Evolutionary conservation across 2,888 invertebrate species (phyloP), one percentile per base, ranked within the genome.

Genomic region (Cetonia aurata): DNA sequence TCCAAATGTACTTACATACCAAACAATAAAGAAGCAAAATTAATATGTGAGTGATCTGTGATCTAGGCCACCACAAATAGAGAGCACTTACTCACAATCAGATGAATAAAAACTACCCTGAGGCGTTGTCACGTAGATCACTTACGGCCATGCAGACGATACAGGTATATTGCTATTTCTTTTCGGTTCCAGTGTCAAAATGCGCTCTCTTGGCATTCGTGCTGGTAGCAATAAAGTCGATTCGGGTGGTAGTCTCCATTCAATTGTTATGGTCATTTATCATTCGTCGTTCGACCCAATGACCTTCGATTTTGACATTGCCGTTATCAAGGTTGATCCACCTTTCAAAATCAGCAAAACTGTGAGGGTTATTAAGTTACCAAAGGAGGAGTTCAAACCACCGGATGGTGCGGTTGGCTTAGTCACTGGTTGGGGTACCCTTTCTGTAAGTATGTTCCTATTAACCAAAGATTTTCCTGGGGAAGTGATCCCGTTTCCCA

Each of bases 391-490:
- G 10, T 31, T n/a, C 12, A 12, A 12, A n/a, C 15, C 31, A 6
- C 12, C n/a, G 8, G 46, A 13, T 12, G 68, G 59, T 12, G n/a
- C 25, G 4, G 42, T n/a, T 15, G 46, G 46, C 9, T 6, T 68
- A 13, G 68, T 68, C 9, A 68, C 25, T 13, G 68, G 68, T 44
- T 68, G 68, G 68, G 68, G 68, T n/a, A 46, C 60, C 15, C 37
- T 25, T 3, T 33, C 25, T 10, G 68, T 19, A 42, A 17, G 33
- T 8, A 17, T 13, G 0, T 71, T 71, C 2, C 78, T 79, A 13
- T 9, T 17, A 12, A 25, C 1, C 25, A 25, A 25, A 25, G 25
- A 4, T 25, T 25, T 3, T 1, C 10, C 17, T 8, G 57, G 57
- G 66, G 12, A 19, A 19, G 50, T 9, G 10, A 13, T 8, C 10